Base-by-base conservation (phyloP, 2,113 vertebrate species). In the Falcunculus frontatus region DNA sequence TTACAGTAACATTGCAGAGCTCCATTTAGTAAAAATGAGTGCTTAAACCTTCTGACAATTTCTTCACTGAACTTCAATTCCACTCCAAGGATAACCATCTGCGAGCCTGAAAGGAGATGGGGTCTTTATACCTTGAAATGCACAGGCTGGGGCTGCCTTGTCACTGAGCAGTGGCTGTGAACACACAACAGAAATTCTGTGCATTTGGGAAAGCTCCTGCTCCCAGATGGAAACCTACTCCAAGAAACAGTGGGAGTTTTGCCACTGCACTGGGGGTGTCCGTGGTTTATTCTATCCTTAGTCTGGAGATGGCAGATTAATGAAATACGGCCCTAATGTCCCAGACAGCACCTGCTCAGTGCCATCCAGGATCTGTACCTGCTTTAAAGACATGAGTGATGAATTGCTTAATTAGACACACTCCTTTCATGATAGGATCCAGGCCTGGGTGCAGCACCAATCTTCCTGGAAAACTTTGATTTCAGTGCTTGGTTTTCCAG, bases 21-120 rank as follows among this genome's bases (percentile, higher is more conserved):
- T 96, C 90, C 82, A 84, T 97, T 97, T 97, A 90, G 86, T 82
- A 93, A 95, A 97, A 97, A 94, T 67, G 92, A 88, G 42, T 32
- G 52, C 67, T 76, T 70, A 97, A 95, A 78, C 75, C 89, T 96
- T 95, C 81, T 80, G 86, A 95, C 87, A 92, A 79, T 96, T 97
- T 98, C 90, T 65, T 72, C 50, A 62, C 11, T 37, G 90, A 96
- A 94, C 86, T 95, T 64, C 79, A 96, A 95, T 96, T 94, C 94
- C 79, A 49, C 90, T 96, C 85, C 39, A 92, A 87, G 89, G 91
- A 93, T 46, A 91, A 94, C 47, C 5, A 12, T 35, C 67, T 26
- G 73, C 12, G n/a, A 95, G 33, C 68, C 63, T 76, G 72, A 79
- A 87, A 90, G 76, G 84, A 91, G 76, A 69, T 27, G 57, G 23